Evolutionary conservation across 1,140 invertebrate species (phyloP), one percentile per base, ranked within the genome.

Genomic region (Eueides isabella): DNA sequence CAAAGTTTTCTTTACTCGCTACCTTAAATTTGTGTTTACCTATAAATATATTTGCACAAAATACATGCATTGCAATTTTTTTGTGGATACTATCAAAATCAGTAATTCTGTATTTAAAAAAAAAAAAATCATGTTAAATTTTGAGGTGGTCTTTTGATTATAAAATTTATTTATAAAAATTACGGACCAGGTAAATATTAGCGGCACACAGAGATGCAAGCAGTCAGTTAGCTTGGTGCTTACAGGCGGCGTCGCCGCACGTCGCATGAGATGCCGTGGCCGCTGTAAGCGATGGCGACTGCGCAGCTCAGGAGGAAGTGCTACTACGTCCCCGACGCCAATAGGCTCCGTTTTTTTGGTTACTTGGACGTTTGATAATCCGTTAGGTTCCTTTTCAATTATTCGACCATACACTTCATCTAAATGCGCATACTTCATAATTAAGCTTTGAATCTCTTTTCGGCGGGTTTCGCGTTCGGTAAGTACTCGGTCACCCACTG

Each of bases 361-460:
- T 26, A 72, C 76, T 29, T 73, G 41, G 16, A 70, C 64, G 23
- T 83, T 83, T 23, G 79, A 61, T 61, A 83, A 62, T 6, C 83
- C 86, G 14, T 87, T 87, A 14, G 82, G 63, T 61, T 87, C 86
- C 61, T 88, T 88, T 6, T 88, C 86, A 2, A 77, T 82, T 28
- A 92, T 91, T 2, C 93, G 86, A 64, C 94, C 93, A 85, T 95
- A 95, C 31, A 95, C 94, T 71, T 96, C 96, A 68, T 97, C 96
- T 67, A 96, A 86, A 19, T 95, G 95, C 0, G 96, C 95, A 84
- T 97, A 97, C 78, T 97, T 97, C 92, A 96, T 94, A 48, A 97
- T 97, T 9, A 97, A 89, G 74, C 95, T 95, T 85, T 97, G 96
- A 11, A 98, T 97, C 83, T 98, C 97, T 77, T 97, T 97, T 4